Evolutionary conservation across 2,113 vertebrate species (phyloP), one percentile per base, ranked within the genome.

Genomic region (Drymodes brunneopygia): DNA sequence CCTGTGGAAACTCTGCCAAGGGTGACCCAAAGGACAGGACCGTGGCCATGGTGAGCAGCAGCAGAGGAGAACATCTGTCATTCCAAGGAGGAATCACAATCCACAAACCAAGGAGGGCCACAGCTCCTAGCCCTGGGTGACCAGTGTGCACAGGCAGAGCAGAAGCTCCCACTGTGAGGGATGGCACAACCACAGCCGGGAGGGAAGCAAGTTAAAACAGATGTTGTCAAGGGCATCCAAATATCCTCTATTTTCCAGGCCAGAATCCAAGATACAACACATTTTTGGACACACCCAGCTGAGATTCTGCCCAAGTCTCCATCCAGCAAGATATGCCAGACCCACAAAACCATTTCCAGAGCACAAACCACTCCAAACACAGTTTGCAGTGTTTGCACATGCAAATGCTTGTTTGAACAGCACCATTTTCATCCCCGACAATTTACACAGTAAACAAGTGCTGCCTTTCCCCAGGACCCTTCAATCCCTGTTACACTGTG

Each of bases 31-130:
- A 82, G n/a, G 28, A 72, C 1, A 42, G 48, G 42, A 53, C 29
- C 0, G 0, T 16, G 25, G 50, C 6, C 0, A 0, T 73, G 50
- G 28, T 1, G 1, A 88, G 28, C 12, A 80, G 53, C 73, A 96
- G 47, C 38, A 75, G 48, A 35, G 31, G 11, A 24, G 25, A 75
- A 22, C 22, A 71, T 23, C 36, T 64, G 23, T 27, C n/a, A 65
- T 29, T 60, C 67, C 58, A 40, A 57, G 45, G 58, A 42, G 15
- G 42, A 42, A 42, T 42, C 42, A 42, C 42, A 42, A 13, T 42
- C 31, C 65, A 40, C 15, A 25, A 69, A 18, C 50, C 54, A 86
- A 71, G 61, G 36, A 75, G 65, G 29, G 64, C 27, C 40, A 25
- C 36, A 65, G 84, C 45, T 65, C 42, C 54, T 0, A 7, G 44